Evolutionary conservation across 2,113 vertebrate species (phyloP).

Genomic region (Forbesichthys agassizii): DNA sequence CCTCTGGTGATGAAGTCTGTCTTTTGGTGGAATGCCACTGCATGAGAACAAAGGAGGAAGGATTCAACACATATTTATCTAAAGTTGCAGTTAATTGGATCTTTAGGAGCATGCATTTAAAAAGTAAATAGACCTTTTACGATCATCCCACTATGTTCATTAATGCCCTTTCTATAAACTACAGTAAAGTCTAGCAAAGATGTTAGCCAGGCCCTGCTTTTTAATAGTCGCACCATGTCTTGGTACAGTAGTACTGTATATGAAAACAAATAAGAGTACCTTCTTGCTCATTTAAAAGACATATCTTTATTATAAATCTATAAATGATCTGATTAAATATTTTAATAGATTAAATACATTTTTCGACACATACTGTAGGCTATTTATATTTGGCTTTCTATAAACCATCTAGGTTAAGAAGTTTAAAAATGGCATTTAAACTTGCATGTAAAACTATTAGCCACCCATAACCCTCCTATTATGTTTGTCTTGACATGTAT

Average conservation of each 20-base stretch:
- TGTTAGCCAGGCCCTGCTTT: no score
- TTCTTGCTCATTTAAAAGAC: constrained; percentile 51
- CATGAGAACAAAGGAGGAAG: constrained; percentile 21
- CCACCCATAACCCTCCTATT: neutral
- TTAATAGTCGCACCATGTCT: no score
- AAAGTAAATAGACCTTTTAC: constrained; percentile 27
- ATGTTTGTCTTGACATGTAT: constrained; percentile 34
- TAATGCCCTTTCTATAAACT: constrained; percentile 18
- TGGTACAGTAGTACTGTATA: constrained; percentile 14
- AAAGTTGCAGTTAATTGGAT: neutral
- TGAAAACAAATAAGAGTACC: neutral
- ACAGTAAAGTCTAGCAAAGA: neutral
- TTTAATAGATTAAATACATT: neutral
- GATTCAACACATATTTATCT: constrained; percentile 5
- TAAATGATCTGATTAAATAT: constrained; percentile 34
- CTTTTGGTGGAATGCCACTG: constrained; percentile 40
- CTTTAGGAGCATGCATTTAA: neutral
- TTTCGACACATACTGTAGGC: neutral
- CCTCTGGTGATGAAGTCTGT: constrained; percentile 39
- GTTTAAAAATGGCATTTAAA: no score
- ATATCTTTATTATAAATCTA: constrained; percentile 56
- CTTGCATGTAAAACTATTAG: no score
- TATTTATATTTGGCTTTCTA: constrained; percentile 28
- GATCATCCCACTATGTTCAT: constrained; percentile 32
- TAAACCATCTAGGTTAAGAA: constrained; percentile 41